Conservation (phyloP, 2,888 invertebrate species). For the Cetonia aurata region DNA sequence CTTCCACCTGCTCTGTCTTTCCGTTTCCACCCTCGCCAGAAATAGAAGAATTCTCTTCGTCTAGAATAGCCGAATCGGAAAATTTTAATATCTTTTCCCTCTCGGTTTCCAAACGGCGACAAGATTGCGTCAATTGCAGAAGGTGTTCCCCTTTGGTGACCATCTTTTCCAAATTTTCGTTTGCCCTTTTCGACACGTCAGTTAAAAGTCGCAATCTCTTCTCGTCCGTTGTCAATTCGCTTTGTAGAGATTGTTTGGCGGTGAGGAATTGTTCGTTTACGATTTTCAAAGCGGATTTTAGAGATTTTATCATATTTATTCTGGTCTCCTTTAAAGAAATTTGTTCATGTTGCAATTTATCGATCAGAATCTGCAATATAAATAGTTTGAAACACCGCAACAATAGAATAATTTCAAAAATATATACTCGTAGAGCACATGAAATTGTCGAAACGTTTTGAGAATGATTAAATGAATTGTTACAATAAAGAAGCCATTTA, state of each 20-base stretch:
- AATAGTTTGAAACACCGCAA: not conserved
- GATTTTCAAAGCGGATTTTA: slow-evolving; percentile 51
- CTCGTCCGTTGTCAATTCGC: slow-evolving; percentile 57
- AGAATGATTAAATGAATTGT: no score
- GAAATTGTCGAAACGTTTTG: no score
- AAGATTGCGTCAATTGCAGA: slow-evolving; percentile 68
- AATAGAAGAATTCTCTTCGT: not conserved
- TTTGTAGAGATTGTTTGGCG: slow-evolving; percentile 55
- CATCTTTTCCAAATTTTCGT: slow-evolving; percentile 66
- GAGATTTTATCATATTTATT: slow-evolving; percentile 52
- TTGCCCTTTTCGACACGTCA: slow-evolving; percentile 64
- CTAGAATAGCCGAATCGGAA: slow-evolving; percentile 25
- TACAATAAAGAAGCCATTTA: no score
- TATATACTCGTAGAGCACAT: no score
- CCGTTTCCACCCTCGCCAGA: not conserved
- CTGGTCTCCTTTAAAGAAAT: slow-evolving; percentile 48
- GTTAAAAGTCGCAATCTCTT: slow-evolving; percentile 55
- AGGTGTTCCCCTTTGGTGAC: slow-evolving; percentile 69
- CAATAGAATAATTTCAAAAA: no score
- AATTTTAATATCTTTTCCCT: slow-evolving; percentile 69
- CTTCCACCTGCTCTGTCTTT: slow-evolving; percentile 49
- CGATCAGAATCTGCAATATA: slow-evolving; percentile 49
- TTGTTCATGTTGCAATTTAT: slow-evolving; percentile 54
- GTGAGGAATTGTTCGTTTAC: slow-evolving; percentile 51
- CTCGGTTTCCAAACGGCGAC: slow-evolving; percentile 71